phyloP scores from a whole-genome alignment of 2,888 invertebrate genomes.

The Sclerodermus sp. region DNA sequence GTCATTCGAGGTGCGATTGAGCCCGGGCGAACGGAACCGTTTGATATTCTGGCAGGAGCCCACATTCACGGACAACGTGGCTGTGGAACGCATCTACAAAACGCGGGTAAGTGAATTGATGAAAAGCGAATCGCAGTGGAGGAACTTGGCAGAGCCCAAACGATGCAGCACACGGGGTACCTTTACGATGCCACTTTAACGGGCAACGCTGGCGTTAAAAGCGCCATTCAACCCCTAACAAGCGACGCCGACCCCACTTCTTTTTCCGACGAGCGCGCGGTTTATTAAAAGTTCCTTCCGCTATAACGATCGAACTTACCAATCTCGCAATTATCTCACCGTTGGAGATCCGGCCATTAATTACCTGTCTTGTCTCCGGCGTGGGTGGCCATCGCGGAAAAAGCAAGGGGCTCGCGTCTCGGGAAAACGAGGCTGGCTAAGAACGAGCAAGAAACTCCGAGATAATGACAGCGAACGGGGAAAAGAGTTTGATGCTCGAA shows the following conservation, averaged over 20 bases:
- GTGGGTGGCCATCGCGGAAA: neutral
- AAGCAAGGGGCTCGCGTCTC: neutral
- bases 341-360: conserved; percentile 21
- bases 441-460: neutral
- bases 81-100: conserved; percentile 63
- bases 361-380: conserved; percentile 15
- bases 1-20: conserved; percentile 64
- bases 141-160: too few species aligned
- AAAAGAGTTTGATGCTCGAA: too few species aligned
- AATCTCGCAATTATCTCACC: conserved; percentile 23
- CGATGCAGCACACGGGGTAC: too few species aligned
- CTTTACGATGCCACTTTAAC: too few species aligned
- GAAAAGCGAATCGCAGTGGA: too few species aligned
- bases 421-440: neutral
- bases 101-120: conserved; percentile 60
- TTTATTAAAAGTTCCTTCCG: conserved; percentile 30
- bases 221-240: too few species aligned
- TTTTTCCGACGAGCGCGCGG: too few species aligned
- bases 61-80: conserved; percentile 64
- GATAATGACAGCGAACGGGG: too few species aligned
- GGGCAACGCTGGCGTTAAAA: too few species aligned
- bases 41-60: conserved; percentile 70
- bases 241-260: neutral
- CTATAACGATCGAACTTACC: conserved; percentile 29
- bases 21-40: conserved; percentile 61